A percentile compares a stretch with the other conserved stretches of the same genome.
Conservation (phyloP, 2,888 invertebrate genomes). For the Dicranocentrus wangi region DNA sequence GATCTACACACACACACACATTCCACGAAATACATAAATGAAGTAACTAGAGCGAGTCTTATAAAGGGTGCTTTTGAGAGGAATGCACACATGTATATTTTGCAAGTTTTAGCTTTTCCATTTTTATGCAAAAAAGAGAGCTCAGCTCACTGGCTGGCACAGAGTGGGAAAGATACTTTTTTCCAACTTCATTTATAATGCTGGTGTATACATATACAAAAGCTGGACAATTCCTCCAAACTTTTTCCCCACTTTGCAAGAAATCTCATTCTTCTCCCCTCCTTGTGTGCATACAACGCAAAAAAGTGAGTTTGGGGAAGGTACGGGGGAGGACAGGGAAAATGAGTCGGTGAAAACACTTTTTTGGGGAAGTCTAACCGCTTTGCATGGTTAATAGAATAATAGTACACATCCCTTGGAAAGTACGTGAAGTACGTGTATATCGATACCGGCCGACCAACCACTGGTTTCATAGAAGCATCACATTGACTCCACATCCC, state of each 20-base stretch:
- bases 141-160: background rate
- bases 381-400: constrained; percentile 9
- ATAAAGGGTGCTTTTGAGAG: background rate
- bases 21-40: no score
- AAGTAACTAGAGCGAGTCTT: background rate
- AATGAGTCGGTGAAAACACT: background rate
- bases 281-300: no score
- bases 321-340: constrained; percentile 7
- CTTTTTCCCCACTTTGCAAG: background rate
- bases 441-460: no score
- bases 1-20: background rate
- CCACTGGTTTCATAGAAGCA: background rate
- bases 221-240: constrained; percentile 32
- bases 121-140: constrained; percentile 22
- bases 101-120: background rate
- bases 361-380: no score
- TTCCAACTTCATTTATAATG: constrained; percentile 25
- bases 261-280: background rate
- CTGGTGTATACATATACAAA: constrained; percentile 1
- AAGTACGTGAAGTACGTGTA: background rate
- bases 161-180: constrained; percentile 12
- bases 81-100: constrained; percentile 9
- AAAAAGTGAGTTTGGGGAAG: background rate
- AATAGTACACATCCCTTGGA: background rate
- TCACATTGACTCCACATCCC: background rate